Percentiles rank a stretch among this genome's conserved stretches.
Evolutionary conservation across 53 echinoderm and acorn worm species (phyloP).

Genomic region (Zoroaster sp.): DNA sequence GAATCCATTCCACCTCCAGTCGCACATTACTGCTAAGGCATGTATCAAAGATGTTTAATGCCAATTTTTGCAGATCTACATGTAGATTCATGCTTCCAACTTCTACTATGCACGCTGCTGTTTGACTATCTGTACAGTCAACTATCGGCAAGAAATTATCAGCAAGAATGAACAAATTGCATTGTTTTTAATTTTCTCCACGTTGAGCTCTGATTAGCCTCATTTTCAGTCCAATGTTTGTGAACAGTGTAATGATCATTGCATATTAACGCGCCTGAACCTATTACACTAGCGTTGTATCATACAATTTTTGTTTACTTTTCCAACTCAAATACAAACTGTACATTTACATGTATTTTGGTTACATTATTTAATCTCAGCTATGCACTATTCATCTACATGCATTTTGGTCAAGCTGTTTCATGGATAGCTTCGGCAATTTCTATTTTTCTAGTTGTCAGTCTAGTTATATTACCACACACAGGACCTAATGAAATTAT

Average conservation of each 20-base stretch:
- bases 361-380: neutral
- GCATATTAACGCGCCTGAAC: neutral
- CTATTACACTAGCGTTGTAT: neutral
- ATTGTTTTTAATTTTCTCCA: conserved; percentile 20
- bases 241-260: neutral
- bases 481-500: too few relatives aligned
- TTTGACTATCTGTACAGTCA: neutral
- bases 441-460: neutral
- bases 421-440: neutral
- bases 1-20: conserved; percentile 12
- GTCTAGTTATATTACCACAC: neutral
- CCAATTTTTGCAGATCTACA: neutral
- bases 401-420: neutral
- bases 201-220: conserved; percentile 16
- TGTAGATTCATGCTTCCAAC: conserved; percentile 14
- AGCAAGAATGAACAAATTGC: neutral
- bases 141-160: neutral
- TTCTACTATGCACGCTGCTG: neutral
- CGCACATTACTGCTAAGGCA: neutral
- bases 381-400: neutral
- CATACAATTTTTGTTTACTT: neutral
- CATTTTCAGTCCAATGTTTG: conserved; percentile 50
- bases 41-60: neutral
- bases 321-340: neutral
- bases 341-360: neutral